Evolutionary conservation across 2,113 vertebrate species (phyloP).

Genomic region (Macquaria australasica): DNA sequence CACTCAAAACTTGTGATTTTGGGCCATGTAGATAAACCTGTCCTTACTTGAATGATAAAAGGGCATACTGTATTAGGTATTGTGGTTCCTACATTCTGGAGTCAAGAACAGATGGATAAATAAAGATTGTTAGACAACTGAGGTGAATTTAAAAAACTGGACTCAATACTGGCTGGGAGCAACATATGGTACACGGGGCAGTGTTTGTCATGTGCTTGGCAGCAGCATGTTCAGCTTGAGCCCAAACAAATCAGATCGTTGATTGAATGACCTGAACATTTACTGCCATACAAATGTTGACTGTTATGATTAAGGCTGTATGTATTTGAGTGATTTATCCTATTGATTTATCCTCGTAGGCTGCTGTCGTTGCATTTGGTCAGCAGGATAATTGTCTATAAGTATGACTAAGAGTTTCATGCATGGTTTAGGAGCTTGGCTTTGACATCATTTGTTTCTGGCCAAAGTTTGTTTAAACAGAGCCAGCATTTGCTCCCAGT

Average conservation of each 20-base stretch:
- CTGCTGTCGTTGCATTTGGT: not conserved
- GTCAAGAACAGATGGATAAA: not conserved
- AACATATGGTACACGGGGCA: not conserved
- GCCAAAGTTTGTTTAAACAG: not conserved
- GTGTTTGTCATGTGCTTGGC: not conserved
- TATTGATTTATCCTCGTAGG: not conserved
- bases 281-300: not conserved
- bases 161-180: not conserved
- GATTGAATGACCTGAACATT: not conserved
- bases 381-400: not conserved
- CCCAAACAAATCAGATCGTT: not conserved
- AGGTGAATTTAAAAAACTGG: not conserved
- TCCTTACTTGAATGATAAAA: not conserved
- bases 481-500: not conserved
- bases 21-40: not conserved
- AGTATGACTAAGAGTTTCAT: not conserved
- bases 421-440: not conserved
- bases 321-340: not conserved
- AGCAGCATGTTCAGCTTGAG: not conserved
- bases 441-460: not conserved
- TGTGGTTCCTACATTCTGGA: not conserved
- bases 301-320: not conserved
- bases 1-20: not conserved
- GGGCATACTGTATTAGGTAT: not conserved
- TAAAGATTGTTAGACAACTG: too few species aligned